Base-by-base conservation (phyloP, 2,113 vertebrate genomes). In the Engraulis encrasicolus region DNA sequence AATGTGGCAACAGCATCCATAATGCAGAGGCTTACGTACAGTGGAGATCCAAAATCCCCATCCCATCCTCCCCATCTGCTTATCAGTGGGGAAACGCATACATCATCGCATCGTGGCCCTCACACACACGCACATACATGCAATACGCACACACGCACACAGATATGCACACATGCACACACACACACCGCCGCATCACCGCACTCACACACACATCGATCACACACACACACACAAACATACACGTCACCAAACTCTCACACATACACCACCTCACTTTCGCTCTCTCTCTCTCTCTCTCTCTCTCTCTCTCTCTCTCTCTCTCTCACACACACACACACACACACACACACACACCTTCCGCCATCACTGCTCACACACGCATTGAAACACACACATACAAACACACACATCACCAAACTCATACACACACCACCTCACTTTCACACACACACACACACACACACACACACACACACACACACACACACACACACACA, bases 181-280 rank as follows among this genome's bases (percentile, higher is more conserved):
- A 79, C 78, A 49, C 19, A 79, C 78, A 79, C 36, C 15, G 37
- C 40, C 78, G 45, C 78, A 79, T n/a, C n/a, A n/a, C n/a, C 37
- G 9, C 17, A 3, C 37, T 23, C n/a, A 74, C 50, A 52, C 50
- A 52, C n/a, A 11, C 14, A 11, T 17, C 50, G 19, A 11, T 17
- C 50, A 52, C 50, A 52, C 50, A 52, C 50, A 52, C 50, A 52
- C 50, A 52, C 15, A n/a, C n/a, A 27, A 66, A 66, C 23, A 34
- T 31, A 31, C 66, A 82, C 66, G 49, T 34, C 77, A 23, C 77
- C 81, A 50, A 15, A 40, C 36, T 34, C 36, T 19, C 49, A 54
- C 15, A 4, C 34, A 23, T 23, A 50, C 23, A 71, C 61, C n/a
- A n/a, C n/a, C n/a, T n/a, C n/a, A n/a, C n/a, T n/a, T n/a, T n/a